These are phyloP conservation scores for Acanthopagrus latus DNA, from an alignment of 2,797 vertebrate species.

Conservation along the genomic window DNA sequence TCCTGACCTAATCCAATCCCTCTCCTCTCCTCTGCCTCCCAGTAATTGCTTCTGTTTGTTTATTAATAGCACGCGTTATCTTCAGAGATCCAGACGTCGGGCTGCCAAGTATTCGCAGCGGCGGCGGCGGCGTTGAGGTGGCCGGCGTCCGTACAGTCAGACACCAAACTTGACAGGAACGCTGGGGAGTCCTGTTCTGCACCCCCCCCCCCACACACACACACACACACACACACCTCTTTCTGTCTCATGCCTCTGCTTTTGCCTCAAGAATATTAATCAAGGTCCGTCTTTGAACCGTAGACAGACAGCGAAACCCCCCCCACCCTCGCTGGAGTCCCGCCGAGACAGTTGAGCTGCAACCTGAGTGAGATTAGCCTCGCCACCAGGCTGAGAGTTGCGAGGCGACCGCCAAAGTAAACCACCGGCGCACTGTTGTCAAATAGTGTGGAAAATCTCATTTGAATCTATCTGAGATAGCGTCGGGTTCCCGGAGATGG, in stretches of 20 bases:
- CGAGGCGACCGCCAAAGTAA: slow-evolving; percentile 65
- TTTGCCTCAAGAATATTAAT: slow-evolving; percentile 82
- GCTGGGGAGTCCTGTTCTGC: slow-evolving; percentile 79
- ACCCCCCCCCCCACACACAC: not conserved
- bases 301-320: slow-evolving; percentile 44
- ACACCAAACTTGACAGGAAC: slow-evolving; percentile 83
- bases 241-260: slow-evolving; percentile 56
- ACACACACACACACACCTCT: not conserved
- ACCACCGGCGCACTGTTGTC: slow-evolving; percentile 57
- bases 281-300: slow-evolving; percentile 77
- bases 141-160: slow-evolving; percentile 57
- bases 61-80: slow-evolving; percentile 88
- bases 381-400: slow-evolving; percentile 60
- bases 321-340: slow-evolving; percentile 48
- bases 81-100: slow-evolving; percentile 88
- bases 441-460: slow-evolving; percentile 79
- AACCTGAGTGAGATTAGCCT: slow-evolving; percentile 77
- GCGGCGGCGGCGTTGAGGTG: slow-evolving; percentile 26
- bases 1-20: slow-evolving; percentile 84
- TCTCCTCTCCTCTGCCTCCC: slow-evolving; percentile 78
- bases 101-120: slow-evolving; percentile 79
- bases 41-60: slow-evolving; percentile 89
- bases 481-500: slow-evolving; percentile 61
- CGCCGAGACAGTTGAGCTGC: slow-evolving; percentile 66
- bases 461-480: slow-evolving; percentile 76